Conservation (phyloP, 2,888 invertebrate genomes). For the Leptopilina drosophilae region DNA sequence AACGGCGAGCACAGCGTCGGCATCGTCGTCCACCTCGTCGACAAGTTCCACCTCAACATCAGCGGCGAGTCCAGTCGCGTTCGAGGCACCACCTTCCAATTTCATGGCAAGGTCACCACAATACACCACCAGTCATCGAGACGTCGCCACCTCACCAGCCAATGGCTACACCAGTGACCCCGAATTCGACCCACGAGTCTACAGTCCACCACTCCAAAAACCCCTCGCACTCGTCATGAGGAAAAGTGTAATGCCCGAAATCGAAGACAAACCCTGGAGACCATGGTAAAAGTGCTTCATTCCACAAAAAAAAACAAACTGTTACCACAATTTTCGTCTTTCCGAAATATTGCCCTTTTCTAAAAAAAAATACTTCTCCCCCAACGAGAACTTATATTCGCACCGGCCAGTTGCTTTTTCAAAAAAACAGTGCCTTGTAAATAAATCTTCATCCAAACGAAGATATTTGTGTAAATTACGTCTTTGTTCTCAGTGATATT, state of each 20-base stretch:
- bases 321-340: neutral
- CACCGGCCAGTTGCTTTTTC: conserved; percentile 66
- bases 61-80: conserved; percentile 76
- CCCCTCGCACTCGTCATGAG: conserved; percentile 87
- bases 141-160: conserved; percentile 77
- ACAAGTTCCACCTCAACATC: conserved; percentile 76
- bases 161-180: conserved; percentile 75
- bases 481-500: conserved; percentile 51
- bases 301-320: conserved; percentile 1
- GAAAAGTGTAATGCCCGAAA: conserved; percentile 79
- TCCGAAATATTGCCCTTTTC: neutral
- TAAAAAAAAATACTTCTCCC: too few species aligned
- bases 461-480: conserved; percentile 21
- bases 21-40: conserved; percentile 79
- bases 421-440: conserved; percentile 71
- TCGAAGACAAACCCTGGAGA: conserved; percentile 89
- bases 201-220: conserved; percentile 78
- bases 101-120: conserved; percentile 75
- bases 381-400: too few species aligned
- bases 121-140: conserved; percentile 76
- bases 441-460: conserved; percentile 52
- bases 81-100: conserved; percentile 79
- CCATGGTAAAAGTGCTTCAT: conserved; percentile 81
- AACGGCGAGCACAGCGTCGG: conserved; percentile 85
- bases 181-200: conserved; percentile 73